Evolutionary conservation across 2,113 vertebrate species (phyloP).

Genomic region (Phainopepla nitens): DNA sequence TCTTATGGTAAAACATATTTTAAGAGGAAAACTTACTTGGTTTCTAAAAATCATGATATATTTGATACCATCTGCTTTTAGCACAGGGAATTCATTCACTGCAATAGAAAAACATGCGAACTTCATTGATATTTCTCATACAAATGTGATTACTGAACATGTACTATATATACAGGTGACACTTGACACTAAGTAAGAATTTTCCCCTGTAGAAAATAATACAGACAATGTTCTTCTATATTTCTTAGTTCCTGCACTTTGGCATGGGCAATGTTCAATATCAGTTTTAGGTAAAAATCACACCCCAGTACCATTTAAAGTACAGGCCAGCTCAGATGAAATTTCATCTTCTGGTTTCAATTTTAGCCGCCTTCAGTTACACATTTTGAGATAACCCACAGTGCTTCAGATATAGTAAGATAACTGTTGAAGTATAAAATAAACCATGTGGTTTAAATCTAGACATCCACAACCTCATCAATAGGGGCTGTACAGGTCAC

Average conservation of each 20-base stretch:
- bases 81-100: constrained; percentile 98
- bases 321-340: background rate
- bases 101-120: constrained; percentile 15
- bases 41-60: constrained; percentile 99
- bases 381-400: background rate
- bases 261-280: background rate
- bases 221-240: background rate
- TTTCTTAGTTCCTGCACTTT: background rate
- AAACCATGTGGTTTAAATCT: background rate
- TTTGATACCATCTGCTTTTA: constrained; percentile 98
- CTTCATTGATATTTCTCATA: background rate
- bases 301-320: background rate
- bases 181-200: background rate
- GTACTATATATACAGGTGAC: background rate
- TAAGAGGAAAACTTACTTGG: constrained; percentile 78
- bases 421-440: background rate
- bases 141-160: background rate
- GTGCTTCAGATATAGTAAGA: background rate
- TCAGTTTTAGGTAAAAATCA: background rate
- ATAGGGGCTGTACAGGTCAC: rapidly evolving
- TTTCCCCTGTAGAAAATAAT: background rate
- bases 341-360: background rate
- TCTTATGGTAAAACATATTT: too few species aligned
- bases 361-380: background rate
- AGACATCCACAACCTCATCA: background rate